Evolutionary conservation across 1,140 invertebrate genomes (phyloP).

Genomic region (Patella vulgata): DNA sequence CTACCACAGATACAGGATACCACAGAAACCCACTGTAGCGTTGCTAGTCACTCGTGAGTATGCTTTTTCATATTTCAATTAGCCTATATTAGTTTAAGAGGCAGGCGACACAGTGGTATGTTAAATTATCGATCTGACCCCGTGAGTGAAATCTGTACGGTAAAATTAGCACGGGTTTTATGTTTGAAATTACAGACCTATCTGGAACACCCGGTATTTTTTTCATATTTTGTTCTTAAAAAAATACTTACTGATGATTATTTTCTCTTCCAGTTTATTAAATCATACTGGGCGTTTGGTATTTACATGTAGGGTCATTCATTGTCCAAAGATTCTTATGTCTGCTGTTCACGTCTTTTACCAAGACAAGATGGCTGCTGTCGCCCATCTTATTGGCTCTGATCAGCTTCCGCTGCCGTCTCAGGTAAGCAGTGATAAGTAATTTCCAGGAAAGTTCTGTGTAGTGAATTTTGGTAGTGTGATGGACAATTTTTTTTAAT

Average conservation of each 20-base stretch:
- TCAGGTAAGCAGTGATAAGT: conserved; percentile 45
- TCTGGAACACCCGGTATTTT: too few species aligned
- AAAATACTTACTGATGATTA: too few species aligned
- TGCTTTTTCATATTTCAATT: not conserved
- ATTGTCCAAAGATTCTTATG: conserved; percentile 61
- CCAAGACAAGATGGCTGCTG: conserved; percentile 58
- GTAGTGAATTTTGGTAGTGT: too few species aligned
- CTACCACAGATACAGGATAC: conserved; percentile 52
- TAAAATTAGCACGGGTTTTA: too few species aligned
- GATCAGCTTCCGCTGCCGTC: conserved; percentile 58
- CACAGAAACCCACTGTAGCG: conserved; percentile 54
- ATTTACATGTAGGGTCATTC: conserved; percentile 60
- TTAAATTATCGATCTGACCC: too few species aligned
- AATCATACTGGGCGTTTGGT: conserved; percentile 57
- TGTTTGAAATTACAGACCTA: too few species aligned
- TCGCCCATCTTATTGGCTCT: conserved; percentile 61
- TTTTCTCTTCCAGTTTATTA: conserved; percentile 59
- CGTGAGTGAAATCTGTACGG: too few species aligned
- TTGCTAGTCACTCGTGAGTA: conserved; percentile 61
- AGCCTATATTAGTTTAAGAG: too few species aligned
- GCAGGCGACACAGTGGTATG: too few species aligned
- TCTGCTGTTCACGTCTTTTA: conserved; percentile 65
- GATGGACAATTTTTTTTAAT: too few species aligned
- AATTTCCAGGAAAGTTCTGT: too few species aligned
- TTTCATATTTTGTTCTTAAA: too few species aligned